phyloP scores from a whole-genome alignment of 2,113 vertebrate genomes.

The Tichodroma muraria region DNA sequence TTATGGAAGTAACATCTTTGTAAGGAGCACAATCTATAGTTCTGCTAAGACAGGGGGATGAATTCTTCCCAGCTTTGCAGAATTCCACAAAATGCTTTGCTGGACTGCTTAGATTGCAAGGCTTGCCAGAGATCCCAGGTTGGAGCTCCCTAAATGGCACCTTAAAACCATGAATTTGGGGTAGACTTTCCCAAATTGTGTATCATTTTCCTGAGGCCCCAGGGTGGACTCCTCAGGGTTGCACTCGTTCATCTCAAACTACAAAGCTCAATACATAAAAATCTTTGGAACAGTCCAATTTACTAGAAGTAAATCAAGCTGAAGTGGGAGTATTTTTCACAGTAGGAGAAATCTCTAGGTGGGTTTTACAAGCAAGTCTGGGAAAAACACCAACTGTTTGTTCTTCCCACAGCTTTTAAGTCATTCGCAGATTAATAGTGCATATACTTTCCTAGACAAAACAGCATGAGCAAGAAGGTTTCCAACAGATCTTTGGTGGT shows the following conservation, averaged over 20 bases:
- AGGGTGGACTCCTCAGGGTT: background rate
- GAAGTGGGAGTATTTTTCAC: constrained; percentile 37
- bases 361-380: constrained; percentile 57
- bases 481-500: constrained; percentile 50
- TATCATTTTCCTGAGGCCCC: background rate
- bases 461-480: constrained; percentile 30
- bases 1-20: constrained; percentile 10
- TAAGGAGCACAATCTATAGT: background rate
- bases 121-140: background rate
- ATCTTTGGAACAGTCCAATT: background rate
- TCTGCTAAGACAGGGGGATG: background rate
- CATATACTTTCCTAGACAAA: constrained; percentile 45
- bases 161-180: background rate
- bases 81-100: background rate
- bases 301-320: background rate
- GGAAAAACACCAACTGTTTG: constrained; percentile 57
- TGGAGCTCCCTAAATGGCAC: background rate
- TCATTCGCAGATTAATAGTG: constrained; percentile 42
- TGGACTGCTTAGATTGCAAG: background rate
- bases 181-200: background rate
- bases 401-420: constrained; percentile 56
- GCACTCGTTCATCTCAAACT: background rate
- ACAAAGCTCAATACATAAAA: background rate
- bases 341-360: constrained; percentile 54
- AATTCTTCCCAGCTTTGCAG: background rate